Base-by-base conservation (phyloP, 2,113 vertebrate species). In the Laticauda colubrina region DNA sequence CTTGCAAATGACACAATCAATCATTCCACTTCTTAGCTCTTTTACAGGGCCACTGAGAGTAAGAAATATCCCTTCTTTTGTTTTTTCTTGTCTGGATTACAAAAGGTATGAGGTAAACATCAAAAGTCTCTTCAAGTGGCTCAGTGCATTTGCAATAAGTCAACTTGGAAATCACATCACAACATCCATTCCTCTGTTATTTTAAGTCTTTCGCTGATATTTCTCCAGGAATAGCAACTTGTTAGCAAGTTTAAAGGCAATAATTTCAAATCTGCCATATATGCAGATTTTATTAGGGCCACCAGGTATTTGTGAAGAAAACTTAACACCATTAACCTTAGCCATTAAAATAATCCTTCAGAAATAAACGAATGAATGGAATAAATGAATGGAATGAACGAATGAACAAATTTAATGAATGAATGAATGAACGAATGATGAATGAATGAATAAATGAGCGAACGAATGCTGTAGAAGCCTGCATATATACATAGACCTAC, bases 241-340 rank as follows among this genome's bases (percentile, higher is more conserved):
- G 92, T 91, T 91, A 43, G 75, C n/a, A 93, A 5, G 23, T 51
- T 20, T 75, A 39, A 81, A 81, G 18, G 69, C 85, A 93, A 90
- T 94, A 89, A 93, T 45, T 93, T 93, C 75, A 93, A 93, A 75
- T 92, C 85, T 95, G 85, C 23, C 90, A 51, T 56, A 12, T 81
- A 81, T 93, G 92, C 81, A 5, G 0, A 24, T 94, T 88, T 87
- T 92, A 55, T 24, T 21, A 39, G 59, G 4, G 12, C 86, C 56
- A 85, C 45, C n/a, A 93, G 81, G 64, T 92, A 87, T 87, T 95
- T 94, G 54, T 93, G 20, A n/a, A 51, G 39, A 91, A 48, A 93
- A 90, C 81, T 11, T 91, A 85, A 64, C 54, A 55, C 69, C 34
- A 89, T 89, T 91, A 91, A 93, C 87, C 90, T 93, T 89, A 90